phyloP scores from a whole-genome alignment of 2,797 vertebrate species.

The Malurus splendens region DNA sequence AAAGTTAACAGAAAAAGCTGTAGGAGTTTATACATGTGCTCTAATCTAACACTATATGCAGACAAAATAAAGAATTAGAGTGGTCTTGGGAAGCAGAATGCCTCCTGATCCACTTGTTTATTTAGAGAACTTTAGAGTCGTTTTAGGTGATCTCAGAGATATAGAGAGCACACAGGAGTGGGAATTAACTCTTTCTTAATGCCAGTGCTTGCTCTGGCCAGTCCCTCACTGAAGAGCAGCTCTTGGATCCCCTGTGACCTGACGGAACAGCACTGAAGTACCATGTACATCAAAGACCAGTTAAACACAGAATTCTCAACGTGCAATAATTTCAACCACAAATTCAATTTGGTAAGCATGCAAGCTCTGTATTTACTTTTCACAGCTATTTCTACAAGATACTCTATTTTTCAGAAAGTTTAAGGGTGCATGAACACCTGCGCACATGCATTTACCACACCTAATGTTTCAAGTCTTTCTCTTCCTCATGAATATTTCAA shows the following conservation, averaged over 20 bases:
- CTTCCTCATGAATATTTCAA: background rate
- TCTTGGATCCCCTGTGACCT: background rate
- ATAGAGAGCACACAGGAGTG: background rate
- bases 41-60: background rate
- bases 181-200: background rate
- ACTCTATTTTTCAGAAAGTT: background rate
- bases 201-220: background rate
- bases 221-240: background rate
- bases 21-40: background rate
- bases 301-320: background rate
- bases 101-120: background rate
- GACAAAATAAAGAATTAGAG: background rate
- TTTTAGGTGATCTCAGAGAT: background rate
- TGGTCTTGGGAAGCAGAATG: background rate
- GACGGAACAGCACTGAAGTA: background rate
- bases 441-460: accelerated
- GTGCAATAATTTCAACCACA: background rate
- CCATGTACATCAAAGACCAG: background rate
- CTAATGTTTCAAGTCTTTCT: background rate
- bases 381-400: background rate
- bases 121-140: background rate
- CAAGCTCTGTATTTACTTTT: background rate
- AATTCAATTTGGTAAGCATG: background rate
- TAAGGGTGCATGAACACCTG: background rate
- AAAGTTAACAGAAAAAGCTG: background rate